These are phyloP conservation scores for Drosophila ficusphila DNA, from an alignment of 1,140 invertebrate genomes.

Conservation along the genomic window DNA sequence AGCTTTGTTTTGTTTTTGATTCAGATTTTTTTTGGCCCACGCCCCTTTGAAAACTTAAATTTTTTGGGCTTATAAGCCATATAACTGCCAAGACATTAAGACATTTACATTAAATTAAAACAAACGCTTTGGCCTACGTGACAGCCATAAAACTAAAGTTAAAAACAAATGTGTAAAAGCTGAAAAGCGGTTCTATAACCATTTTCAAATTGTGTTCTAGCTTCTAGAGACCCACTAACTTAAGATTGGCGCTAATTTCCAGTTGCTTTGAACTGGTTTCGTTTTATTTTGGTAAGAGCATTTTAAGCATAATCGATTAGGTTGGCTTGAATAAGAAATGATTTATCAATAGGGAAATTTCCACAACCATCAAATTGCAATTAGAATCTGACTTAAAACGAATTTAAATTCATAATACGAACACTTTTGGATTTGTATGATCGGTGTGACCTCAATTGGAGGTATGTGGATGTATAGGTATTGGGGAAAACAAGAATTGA, in stretches of 20 bases:
- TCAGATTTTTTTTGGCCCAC: slow-evolving; percentile 28
- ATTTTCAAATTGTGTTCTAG: slow-evolving; percentile 6
- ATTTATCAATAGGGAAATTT: too few relatives aligned
- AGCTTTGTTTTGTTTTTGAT: slow-evolving; percentile 32
- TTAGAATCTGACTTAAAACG: too few relatives aligned
- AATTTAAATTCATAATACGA: too few relatives aligned
- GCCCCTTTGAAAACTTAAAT: slow-evolving; percentile 29
- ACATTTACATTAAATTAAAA: slow-evolving; percentile 46
- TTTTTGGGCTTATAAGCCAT: slow-evolving; percentile 40
- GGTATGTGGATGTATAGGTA: too few relatives aligned
- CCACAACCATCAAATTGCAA: too few relatives aligned
- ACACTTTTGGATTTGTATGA: too few relatives aligned
- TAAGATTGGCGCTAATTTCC: slow-evolving; percentile 37
- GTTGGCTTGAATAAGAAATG: background rate
- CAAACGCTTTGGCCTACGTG: slow-evolving; percentile 58
- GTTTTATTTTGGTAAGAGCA: background rate
- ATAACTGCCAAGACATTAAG: slow-evolving; percentile 26
- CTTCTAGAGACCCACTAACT: slow-evolving; percentile 38
- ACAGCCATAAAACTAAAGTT: slow-evolving; percentile 23
- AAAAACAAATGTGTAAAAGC: slow-evolving; percentile 3
- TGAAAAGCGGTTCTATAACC: slow-evolving; percentile 56
- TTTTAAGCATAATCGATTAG: slow-evolving; percentile 13
- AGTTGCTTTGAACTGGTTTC: slow-evolving; percentile 43
- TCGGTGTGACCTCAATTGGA: slow-evolving; percentile 20
- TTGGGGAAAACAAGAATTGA: slow-evolving; percentile 1